Percentiles rank a stretch among this genome's conserved stretches.
Conservation (phyloP, 2,888 invertebrate genomes). For the Lomographa bimaculata region DNA sequence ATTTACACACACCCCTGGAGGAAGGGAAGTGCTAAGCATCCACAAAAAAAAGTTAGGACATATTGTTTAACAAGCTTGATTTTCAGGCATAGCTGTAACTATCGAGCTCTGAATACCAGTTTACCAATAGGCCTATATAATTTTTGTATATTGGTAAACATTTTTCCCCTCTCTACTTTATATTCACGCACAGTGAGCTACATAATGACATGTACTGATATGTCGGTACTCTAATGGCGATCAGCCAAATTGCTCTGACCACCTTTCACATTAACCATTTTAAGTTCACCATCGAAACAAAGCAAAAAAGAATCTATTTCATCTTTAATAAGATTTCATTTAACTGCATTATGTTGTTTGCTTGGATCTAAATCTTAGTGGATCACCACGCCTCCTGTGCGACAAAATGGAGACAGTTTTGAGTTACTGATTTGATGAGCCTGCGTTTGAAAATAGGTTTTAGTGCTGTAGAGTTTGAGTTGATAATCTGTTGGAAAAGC, state of each 20-base stretch:
- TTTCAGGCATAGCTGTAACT: no score
- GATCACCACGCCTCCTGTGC: constrained; percentile 74
- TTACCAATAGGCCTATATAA: no score
- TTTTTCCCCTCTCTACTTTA: constrained; percentile 44
- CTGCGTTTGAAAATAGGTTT: constrained; percentile 11
- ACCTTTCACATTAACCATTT: constrained; percentile 48
- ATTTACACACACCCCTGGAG: no score
- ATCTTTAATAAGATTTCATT: constrained; percentile 6
- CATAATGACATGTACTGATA: constrained; percentile 55
- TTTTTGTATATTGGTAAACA: no score
- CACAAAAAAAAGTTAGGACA: no score
- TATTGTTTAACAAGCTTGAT: no score
- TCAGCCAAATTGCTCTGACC: constrained; percentile 62
- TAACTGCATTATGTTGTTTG: constrained; percentile 3
- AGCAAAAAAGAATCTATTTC: constrained; percentile 18
- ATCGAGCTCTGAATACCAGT: no score
- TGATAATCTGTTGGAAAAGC: constrained; percentile 8
- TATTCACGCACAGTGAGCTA: constrained; percentile 64
- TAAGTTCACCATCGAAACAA: constrained; percentile 8
- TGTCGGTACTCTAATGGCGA: constrained; percentile 55
- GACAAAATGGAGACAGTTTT: constrained; percentile 76
- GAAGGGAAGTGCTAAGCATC: no score
- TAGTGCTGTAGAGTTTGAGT: constrained; percentile 7
- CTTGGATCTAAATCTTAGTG: constrained; percentile 41
- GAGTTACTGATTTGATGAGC: constrained; percentile 33